These are phyloP conservation scores for Habroteleia sp. DNA, from an alignment of 2,888 invertebrate genomes.

Conservation along the genomic window DNA sequence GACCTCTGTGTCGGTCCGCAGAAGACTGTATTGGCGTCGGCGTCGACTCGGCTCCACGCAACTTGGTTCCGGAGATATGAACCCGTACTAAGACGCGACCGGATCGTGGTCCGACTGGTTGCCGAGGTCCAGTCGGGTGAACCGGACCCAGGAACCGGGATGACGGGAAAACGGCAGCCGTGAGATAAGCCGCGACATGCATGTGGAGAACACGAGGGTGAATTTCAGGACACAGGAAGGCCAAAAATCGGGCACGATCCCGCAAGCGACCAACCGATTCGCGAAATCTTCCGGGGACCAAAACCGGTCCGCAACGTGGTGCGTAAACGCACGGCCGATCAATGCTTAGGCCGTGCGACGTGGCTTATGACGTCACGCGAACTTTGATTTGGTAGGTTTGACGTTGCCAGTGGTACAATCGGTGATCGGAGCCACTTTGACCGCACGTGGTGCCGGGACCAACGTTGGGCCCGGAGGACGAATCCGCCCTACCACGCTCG, in stretches of 20 bases:
- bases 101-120: slow-evolving; percentile 5
- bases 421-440: neutral
- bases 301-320: slow-evolving; percentile 42
- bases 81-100: slow-evolving; percentile 2
- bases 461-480: too few relatives aligned
- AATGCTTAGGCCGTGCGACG: slow-evolving; percentile 72
- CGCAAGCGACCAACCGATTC: slow-evolving; percentile 1
- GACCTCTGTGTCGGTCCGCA: slow-evolving; percentile 59
- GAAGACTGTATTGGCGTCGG: slow-evolving; percentile 26
- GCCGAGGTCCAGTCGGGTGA: neutral
- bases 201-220: slow-evolving; percentile 73
- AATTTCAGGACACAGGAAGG: slow-evolving; percentile 45
- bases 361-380: slow-evolving; percentile 54
- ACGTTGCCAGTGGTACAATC: slow-evolving; percentile 4
- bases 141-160: slow-evolving; percentile 10
- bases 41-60: slow-evolving; percentile 12
- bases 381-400: slow-evolving; percentile 21
- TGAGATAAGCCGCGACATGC: slow-evolving; percentile 75
- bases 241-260: neutral
- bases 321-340: slow-evolving; percentile 77
- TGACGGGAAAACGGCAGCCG: slow-evolving; percentile 67
- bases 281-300: slow-evolving; percentile 1
- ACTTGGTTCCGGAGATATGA: slow-evolving; percentile 11
- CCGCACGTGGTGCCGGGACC: neutral
- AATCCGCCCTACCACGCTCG: neutral